Evolutionary conservation across 2,113 vertebrate genomes (phyloP), one percentile per base, ranked within the genome.

Genomic region (Bagarius yarrelli): DNA sequence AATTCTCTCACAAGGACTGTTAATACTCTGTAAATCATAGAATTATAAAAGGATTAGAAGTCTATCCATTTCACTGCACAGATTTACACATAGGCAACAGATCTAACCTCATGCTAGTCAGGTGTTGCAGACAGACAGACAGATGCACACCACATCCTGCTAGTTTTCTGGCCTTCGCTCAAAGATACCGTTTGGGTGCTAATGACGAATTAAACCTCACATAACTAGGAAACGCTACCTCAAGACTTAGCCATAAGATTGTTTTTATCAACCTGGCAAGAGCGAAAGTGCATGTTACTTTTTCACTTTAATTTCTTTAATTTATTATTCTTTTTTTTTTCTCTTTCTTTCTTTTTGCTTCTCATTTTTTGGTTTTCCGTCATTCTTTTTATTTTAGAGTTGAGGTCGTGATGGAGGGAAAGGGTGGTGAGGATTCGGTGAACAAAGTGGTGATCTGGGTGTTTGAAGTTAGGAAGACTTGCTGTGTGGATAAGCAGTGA

Each of bases 201-300:
- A 80, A 83, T 74, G 88, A 91, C 76, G 47, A 85, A 88, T 90
- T 85, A 81, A 88, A 91, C 89, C 92, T 91, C 90, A 93, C 91
- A 93, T 92, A 91, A 94, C 92, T 91, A 89, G 92, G 88, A 92
- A 82, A 93, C 88, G 91, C 92, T 93, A 93, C 93, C 92, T 93
- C 93, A 93, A 88, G 89, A 90, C 87, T 91, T 90, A 89, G 88
- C 90, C 88, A 89, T 89, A 93, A 91, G 91, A 92, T 92, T 91
- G 88, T 91, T 89, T 83, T 83, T 86, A 81, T 89, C 75, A 87
- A 87, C 81, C 66, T 81, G 85, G 84, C 83, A 59, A 89, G 83
- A 88, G 85, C 83, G 78, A 88, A 79, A 52, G 81, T 82, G 87
- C 86, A 82, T 86, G 83, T 90, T 87, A 91, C 83, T 32, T 61